A percentile compares a stretch with the other conserved stretches of the same genome.
phyloP scores from a whole-genome alignment of 23 tunicate species.

The Trididemnum clinides region DNA sequence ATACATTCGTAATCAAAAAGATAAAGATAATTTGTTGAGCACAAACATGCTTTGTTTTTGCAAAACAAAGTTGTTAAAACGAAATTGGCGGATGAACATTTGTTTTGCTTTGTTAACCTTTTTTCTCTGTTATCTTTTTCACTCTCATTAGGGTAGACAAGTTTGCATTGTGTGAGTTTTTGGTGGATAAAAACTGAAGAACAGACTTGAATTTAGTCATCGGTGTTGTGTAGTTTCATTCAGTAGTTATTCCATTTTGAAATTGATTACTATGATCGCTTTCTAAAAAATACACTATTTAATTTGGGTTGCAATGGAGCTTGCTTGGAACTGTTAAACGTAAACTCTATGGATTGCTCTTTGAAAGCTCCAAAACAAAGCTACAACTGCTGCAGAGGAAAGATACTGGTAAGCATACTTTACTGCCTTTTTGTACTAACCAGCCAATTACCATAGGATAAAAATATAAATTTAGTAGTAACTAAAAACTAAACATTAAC shows the following conservation, averaged over 20 bases:
- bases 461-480: too few relatives aligned
- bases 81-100: background rate
- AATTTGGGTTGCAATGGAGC: slow-evolving; percentile 17
- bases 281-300: too few relatives aligned
- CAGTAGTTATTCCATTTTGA: background rate
- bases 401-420: slow-evolving; percentile 3
- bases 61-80: background rate
- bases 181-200: too few relatives aligned
- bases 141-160: background rate
- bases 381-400: slow-evolving; percentile 53
- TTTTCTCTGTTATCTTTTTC: background rate
- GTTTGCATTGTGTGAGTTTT: too few relatives aligned
- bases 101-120: background rate
- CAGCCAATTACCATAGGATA: too few relatives aligned
- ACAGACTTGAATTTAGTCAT: too few relatives aligned
- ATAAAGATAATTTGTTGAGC: too few relatives aligned
- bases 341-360: slow-evolving; percentile 47
- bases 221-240: too few relatives aligned
- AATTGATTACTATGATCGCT: background rate
- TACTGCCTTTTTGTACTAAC: too few relatives aligned
- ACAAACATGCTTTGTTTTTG: too few relatives aligned
- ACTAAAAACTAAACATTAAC: too few relatives aligned
- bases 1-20: too few relatives aligned
- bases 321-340: slow-evolving; percentile 14
- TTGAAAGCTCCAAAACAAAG: background rate